Evolutionary conservation across 1,140 invertebrate species (phyloP), one percentile per base, ranked within the genome.

Genomic region (Pseudomyrmex concolor): DNA sequence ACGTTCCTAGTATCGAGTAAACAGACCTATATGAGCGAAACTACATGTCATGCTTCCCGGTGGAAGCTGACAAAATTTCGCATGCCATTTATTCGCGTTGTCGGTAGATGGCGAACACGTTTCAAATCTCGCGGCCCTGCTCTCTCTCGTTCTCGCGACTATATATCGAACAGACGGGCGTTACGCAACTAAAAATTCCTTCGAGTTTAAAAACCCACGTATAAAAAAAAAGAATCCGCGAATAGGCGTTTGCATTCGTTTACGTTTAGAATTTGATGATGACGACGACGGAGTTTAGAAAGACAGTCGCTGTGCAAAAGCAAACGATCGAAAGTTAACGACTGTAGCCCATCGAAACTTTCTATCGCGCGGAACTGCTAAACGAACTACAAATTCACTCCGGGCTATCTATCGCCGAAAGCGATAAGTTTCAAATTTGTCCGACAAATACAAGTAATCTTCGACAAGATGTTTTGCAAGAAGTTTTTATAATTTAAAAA

Each of bases 71-170:
- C 70, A 76, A 45, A 63, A 71, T 63, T 78, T 78, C 15, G 78
- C 78, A 51, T 73, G 45, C 55, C 81, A 74, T 67, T 87, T 71
- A 71, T 81, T 87, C 86, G 59, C 71, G n/a, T n/a, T 63, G 45
- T 67, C 87, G 78, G 51, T 66, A 89, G 86, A 88, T 89, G 87
- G 87, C 84, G 80, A 51, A 64, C 71, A 78, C 78, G 60, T 88
- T 7, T 84, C 54, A 55, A 51, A 54, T 70, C 72, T 19, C 66
- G 73, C 66, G 73, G 57, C 62, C 59, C 66, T 60, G 43, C 76
- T 67, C 48, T 66, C 66, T 81, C 34, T 34, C 34, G 4, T 34
- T 34, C 34, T 34, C 34, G 5, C 25, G 5, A 34, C 5, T 34
- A 5, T 7, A 34, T 34, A 34, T 34, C 34, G 34, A 0, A 7